Conservation (phyloP, 2,888 invertebrate species). For the Petrolisthes manimaculis region DNA sequence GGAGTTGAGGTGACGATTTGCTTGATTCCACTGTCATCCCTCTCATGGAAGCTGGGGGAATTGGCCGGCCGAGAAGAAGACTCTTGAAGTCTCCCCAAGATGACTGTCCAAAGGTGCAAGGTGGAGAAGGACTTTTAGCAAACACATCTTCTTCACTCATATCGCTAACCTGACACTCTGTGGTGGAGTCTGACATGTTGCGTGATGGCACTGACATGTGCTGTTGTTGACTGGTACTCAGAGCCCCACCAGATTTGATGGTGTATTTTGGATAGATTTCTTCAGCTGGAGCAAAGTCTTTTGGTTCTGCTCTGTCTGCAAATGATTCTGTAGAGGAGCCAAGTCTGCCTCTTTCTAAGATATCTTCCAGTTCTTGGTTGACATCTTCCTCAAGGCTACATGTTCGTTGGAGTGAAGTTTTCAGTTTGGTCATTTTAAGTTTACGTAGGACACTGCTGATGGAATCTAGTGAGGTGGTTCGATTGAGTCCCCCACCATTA, state of each 20-base stretch:
- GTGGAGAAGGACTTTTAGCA: constrained; percentile 25
- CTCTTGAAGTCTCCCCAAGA: constrained; percentile 46
- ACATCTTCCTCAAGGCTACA: constrained; percentile 50
- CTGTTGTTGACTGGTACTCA: neutral
- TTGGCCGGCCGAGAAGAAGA: constrained; percentile 46
- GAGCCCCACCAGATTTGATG: neutral
- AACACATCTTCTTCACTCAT: constrained; percentile 39
- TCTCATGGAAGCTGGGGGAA: constrained; percentile 17
- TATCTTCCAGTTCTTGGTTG: constrained; percentile 48
- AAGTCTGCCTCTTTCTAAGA: constrained; percentile 43
- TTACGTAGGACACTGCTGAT: constrained; percentile 27
- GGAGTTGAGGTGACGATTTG: constrained; percentile 53
- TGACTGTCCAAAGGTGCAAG: constrained; percentile 34
- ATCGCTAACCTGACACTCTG: neutral
- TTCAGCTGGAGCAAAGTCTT: neutral
- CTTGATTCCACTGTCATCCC: constrained; percentile 34
- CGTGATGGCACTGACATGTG: neutral
- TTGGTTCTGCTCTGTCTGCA: neutral
- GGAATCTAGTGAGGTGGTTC: constrained; percentile 47
- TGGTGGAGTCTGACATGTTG: neutral
- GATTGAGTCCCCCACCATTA: constrained; percentile 30
- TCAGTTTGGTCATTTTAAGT: constrained; percentile 9
- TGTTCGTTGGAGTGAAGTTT: constrained; percentile 37
- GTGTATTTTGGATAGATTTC: neutral
- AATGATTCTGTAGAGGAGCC: constrained; percentile 36